These are phyloP conservation scores for Neosilurus hyrtlii DNA, from an alignment of 2,797 vertebrate genomes.

Conservation along the genomic window DNA sequence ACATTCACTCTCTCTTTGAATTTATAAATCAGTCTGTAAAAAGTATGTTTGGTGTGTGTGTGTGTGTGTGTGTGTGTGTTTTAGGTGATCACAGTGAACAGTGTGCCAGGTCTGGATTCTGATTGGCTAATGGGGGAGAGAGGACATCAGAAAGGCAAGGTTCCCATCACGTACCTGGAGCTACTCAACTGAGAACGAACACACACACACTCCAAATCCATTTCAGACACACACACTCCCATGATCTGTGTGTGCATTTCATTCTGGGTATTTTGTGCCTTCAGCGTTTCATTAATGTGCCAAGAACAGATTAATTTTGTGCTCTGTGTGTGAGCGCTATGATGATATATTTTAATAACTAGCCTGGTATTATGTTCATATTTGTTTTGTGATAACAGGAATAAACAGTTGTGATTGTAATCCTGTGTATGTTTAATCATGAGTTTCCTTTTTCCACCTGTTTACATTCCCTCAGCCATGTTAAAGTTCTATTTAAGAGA, in stretches of 20 bases:
- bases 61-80: background rate
- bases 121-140: conserved; percentile 88
- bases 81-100: conserved; percentile 82
- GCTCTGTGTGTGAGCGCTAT: conserved; percentile 68
- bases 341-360: conserved; percentile 62
- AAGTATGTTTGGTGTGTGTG: background rate
- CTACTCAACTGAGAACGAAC: conserved; percentile 73
- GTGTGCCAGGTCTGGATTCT: conserved; percentile 81
- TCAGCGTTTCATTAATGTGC: conserved; percentile 63
- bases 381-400: background rate
- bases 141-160: conserved; percentile 84
- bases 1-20: no score
- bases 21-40: background rate
- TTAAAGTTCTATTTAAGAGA: background rate
- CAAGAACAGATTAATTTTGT: conserved; percentile 64
- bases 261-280: conserved; percentile 36
- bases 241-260: background rate
- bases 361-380: background rate
- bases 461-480: background rate
- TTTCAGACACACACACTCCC: background rate
- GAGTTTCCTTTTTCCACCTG: background rate
- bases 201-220: no score
- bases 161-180: conserved; percentile 86
- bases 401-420: background rate
- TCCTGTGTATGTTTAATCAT: background rate